Evolutionary conservation across 2,797 vertebrate species (phyloP).

Genomic region (Falco novaeseelandiae): DNA sequence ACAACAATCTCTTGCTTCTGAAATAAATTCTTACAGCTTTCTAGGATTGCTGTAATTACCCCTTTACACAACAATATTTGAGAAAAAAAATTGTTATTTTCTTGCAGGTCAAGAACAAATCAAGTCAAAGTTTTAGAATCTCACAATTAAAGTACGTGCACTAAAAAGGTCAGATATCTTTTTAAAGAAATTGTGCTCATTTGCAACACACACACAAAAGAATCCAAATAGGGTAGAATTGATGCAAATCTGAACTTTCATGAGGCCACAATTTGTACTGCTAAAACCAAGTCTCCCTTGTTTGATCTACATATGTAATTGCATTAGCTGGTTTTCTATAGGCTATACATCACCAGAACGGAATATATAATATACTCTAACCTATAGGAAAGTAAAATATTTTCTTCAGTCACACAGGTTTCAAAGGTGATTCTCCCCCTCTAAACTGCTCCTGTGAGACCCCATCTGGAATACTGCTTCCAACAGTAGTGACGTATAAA

Average conservation of each 20-base stretch:
- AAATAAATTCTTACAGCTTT: not conserved
- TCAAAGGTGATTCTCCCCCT: not conserved
- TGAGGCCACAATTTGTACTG: not conserved
- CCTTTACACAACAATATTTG: not conserved
- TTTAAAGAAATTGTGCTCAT: not conserved
- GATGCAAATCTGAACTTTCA: not conserved
- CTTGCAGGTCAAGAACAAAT: not conserved
- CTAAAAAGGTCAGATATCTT: not conserved
- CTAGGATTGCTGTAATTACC: not conserved
- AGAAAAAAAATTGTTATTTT: not conserved
- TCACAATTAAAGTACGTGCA: not conserved
- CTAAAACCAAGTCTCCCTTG: not conserved
- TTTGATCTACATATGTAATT: not conserved
- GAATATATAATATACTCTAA: not conserved
- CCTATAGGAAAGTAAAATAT: not conserved
- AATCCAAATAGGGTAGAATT: not conserved
- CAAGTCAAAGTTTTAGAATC: not conserved
- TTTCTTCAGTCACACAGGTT: not conserved
- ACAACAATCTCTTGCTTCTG: not conserved
- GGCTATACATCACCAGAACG: not conserved
- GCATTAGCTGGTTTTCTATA: not conserved
- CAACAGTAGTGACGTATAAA: not conserved
- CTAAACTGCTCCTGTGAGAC: rapidly evolving
- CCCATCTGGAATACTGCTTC: not conserved
- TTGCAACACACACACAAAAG: not conserved